Base-by-base conservation (phyloP, 2,888 invertebrate species). In the Steinernema hermaphroditum region DNA sequence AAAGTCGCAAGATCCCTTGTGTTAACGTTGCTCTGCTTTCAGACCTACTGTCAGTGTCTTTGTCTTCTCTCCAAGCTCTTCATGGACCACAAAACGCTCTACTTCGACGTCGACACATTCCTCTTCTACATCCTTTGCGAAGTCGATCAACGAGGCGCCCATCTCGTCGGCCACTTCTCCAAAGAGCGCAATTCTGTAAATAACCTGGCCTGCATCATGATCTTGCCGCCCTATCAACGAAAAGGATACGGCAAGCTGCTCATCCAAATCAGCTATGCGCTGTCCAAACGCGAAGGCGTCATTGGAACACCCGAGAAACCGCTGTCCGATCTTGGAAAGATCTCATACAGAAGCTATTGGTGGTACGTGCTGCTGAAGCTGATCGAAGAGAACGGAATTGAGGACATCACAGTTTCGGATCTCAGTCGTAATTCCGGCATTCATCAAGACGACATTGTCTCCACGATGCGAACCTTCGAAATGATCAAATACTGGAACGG, bases 241-340 rank as follows among this genome's bases (percentile, higher is more conserved):
- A 96, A 96, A 88, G 97, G 97, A 41, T 95, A 92, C 88, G 97
- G 97, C 9, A 97, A 97, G 89, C 90, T 98, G 76, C 89, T 97
- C 16, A 97, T 97, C 80, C 95, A 95, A 22, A 97, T 98, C 88
- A 97, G 97, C 88, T 97, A 97, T 87, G 96, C 96, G 87, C 88
- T 97, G 69, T 95, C 96, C 16, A 91, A 93, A 83, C 89, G 94
- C 69, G 96, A 97, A 88, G 84, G 86, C 16, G 77, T 80, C 76
- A 93, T 96, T 22, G 97, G 97, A 0, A 95, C 95, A 85, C 97
- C 97, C 0, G 97, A 97, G 86, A 96, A 96, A 87, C 97, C 97
- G 0, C 89, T 99, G 0, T 97, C 97, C 0, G 97, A 97, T 87
- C 90, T 98, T 69, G 98, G 98, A 0, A 91, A 93, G 74, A 93